Evolutionary conservation across 2,888 invertebrate species (phyloP), one percentile per base, ranked within the genome.

Genomic region (Penaeus monodon): DNA sequence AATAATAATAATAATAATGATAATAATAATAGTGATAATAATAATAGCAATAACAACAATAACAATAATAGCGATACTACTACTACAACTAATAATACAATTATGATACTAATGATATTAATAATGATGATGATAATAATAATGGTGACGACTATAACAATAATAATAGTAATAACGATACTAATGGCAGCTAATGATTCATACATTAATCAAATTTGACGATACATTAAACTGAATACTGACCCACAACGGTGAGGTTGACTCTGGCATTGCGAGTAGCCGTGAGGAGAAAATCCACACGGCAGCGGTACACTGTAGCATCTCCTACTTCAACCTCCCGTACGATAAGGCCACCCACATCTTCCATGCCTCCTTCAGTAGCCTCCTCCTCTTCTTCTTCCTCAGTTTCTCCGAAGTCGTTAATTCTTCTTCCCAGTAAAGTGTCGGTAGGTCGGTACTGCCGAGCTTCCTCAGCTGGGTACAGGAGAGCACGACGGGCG

Each of bases 231-330:
- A 74, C 74, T 22, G 22, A 66, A 22, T 14, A 73, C 88, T 74
- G 7, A 88, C 88, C 88, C 6, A 86, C 81, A 66, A 86, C 88
- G 22, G 88, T 88, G 74, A 88, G 86, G 49, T 88, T 88, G 22
- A 88, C 88, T 12, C 86, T 64, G 24, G 80, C 68, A 65, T 86
- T 86, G 22, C 84, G 73, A 2, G 88, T 88, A 0, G 88, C 86
- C 0, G 84, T 76, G 63, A 84, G 68, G 4, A 86, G 84, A 57
- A 88, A 88, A 81, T 88, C 88, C 27, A 88, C 88, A 1, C 88
- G 70, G 73, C 88, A 88, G 14, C 88, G 77, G 78, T 81, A 88
- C 38, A 88, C 84, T n/a, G 86, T 86, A 24, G 83, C 57, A 73
- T 88, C 88, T 20, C 82, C 68, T 12, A 76, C 33, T 29, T 82